Conservation (phyloP, 1,140 invertebrate species). For the Philopotamus ludificatus region DNA sequence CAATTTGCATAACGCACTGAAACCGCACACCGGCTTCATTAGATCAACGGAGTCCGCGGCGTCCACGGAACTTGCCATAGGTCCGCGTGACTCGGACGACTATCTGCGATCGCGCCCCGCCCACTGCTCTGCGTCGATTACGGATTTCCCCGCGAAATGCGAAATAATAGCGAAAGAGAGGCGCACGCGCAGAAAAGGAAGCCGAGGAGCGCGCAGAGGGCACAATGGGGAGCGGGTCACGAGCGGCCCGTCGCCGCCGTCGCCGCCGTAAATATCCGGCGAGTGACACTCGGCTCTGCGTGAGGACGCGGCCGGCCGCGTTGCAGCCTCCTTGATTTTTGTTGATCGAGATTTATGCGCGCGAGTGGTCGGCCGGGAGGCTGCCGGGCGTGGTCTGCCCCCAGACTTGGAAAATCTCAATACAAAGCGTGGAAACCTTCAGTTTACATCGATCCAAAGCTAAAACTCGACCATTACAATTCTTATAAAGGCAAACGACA, state of each 20-base stretch:
- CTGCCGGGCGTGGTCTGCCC: no score
- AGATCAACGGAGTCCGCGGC: neutral
- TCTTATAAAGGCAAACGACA: no score
- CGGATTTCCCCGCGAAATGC: neutral
- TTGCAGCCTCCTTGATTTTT: no score
- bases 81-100: no score
- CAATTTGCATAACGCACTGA: neutral
- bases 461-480: no score
- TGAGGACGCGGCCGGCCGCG: neutral
- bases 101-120: constrained; percentile 1
- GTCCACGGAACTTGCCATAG: no score
- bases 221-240: constrained; percentile 39
- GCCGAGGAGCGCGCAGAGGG: constrained; percentile 4
- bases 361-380: no score
- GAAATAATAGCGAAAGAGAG: constrained; percentile 6
- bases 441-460: no score
- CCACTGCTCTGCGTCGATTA: constrained; percentile 9
- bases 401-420: no score
- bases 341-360: no score
- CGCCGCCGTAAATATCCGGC: constrained; percentile 30
- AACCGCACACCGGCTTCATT: neutral
- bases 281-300: constrained; percentile 7
- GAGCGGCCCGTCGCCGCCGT: constrained; percentile 30
- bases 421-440: no score
- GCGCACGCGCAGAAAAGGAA: neutral